phyloP scores from a whole-genome alignment of 2,888 invertebrate species.

The Eugnorisma glareosa region DNA sequence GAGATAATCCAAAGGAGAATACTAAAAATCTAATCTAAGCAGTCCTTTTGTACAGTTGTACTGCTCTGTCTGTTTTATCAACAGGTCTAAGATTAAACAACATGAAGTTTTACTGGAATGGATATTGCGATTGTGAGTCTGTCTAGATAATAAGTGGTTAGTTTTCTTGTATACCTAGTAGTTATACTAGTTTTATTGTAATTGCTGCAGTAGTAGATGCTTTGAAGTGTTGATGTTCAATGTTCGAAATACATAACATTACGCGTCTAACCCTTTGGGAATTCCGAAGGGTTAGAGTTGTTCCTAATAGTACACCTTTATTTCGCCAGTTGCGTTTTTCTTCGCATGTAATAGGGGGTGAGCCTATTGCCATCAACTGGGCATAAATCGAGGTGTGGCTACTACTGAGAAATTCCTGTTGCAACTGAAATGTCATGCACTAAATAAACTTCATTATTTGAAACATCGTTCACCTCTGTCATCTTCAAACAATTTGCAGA shows the following conservation, averaged over 20 bases:
- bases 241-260: background rate
- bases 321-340: background rate
- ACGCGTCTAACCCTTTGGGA: background rate
- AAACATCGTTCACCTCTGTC: too few species aligned
- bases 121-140: constrained; percentile 55
- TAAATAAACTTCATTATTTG: too few species aligned
- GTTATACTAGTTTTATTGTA: background rate
- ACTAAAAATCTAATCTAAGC: constrained; percentile 36
- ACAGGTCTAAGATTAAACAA: constrained; percentile 69
- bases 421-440: too few species aligned
- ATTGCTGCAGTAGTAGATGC: background rate
- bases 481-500: too few species aligned
- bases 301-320: background rate
- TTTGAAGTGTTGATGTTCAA: background rate
- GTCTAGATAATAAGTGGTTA: constrained; percentile 26
- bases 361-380: background rate
- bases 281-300: background rate
- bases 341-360: background rate
- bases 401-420: background rate
- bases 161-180: background rate
- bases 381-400: background rate
- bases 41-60: constrained; percentile 25
- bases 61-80: constrained; percentile 65
- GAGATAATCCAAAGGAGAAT: constrained; percentile 18
- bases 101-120: constrained; percentile 74